Conservation (phyloP, 2,888 invertebrate species). For the Ommatoiulus sabulosus region DNA sequence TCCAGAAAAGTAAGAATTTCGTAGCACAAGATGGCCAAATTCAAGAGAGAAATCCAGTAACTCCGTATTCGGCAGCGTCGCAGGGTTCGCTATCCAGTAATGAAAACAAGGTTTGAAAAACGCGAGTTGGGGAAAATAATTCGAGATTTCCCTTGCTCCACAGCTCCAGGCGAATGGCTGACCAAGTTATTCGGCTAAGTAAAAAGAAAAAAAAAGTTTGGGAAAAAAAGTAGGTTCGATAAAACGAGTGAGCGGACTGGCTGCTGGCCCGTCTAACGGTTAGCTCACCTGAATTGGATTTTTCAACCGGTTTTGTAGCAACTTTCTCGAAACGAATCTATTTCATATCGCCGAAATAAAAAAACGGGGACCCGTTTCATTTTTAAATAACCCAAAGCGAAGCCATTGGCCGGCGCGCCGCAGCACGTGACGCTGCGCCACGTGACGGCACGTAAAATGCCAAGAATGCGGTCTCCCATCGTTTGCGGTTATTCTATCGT, state of each 20-base stretch:
- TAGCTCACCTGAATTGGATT: constrained; percentile 42
- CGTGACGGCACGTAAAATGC: neutral
- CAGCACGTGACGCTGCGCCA: neutral
- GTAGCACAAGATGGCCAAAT: neutral
- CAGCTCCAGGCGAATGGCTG: constrained; percentile 49
- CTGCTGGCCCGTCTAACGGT: constrained; percentile 11
- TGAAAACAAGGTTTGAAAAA: constrained; percentile 13
- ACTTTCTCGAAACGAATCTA: constrained; percentile 47
- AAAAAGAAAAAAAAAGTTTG: constrained; percentile 17
- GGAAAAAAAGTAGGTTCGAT: constrained; percentile 18
- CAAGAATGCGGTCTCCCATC: constrained; percentile 6
- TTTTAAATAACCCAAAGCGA: neutral
- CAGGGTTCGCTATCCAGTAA: neutral
- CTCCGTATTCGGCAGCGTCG: neutral
- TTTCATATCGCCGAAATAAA: neutral
- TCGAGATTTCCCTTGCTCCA: constrained; percentile 45
- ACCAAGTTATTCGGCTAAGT: neutral
- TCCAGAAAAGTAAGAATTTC: neutral
- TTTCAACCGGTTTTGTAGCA: constrained; percentile 48
- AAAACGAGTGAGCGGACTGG: neutral
- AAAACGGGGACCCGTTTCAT: neutral
- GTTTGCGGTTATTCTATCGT: neutral
- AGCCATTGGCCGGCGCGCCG: neutral
- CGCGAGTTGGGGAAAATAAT: constrained; percentile 20
- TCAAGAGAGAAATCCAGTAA: neutral